Conservation (phyloP, 2,888 invertebrate species). For the Zaprionus bogoriensis region DNA sequence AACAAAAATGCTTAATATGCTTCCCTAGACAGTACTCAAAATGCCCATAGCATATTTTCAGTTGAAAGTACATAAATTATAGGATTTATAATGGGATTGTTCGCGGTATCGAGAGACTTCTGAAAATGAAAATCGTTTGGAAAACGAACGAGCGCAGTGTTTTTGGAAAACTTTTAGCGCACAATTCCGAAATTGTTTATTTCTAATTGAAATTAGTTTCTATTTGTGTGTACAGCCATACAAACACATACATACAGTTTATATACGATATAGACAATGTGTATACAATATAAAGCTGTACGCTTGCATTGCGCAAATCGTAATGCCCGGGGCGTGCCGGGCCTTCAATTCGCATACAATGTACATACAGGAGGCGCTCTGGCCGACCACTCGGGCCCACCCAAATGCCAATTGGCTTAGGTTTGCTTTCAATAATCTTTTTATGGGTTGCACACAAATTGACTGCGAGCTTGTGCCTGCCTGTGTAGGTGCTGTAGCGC, state of each 20-base stretch:
- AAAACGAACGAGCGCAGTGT: neutral
- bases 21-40: too few relatives aligned
- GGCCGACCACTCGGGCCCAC: constrained; percentile 37
- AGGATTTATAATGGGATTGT: neutral
- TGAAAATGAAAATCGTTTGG: neutral
- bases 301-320: constrained; percentile 14
- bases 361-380: constrained; percentile 2
- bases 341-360: constrained; percentile 29
- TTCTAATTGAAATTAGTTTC: constrained; percentile 32
- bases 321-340: constrained; percentile 38
- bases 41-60: neutral
- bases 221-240: constrained; percentile 17
- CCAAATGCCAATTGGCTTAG: constrained; percentile 49
- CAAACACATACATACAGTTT: neutral
- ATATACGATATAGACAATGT: neutral
- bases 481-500: constrained; percentile 7
- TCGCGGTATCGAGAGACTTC: neutral
- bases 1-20: too few relatives aligned
- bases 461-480: constrained; percentile 8
- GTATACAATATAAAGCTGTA: constrained; percentile 13
- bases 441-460: constrained; percentile 58
- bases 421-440: constrained; percentile 59
- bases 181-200: constrained; percentile 24
- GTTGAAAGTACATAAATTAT: neutral
- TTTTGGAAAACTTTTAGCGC: constrained; percentile 21